Evolutionary conservation across 2,113 vertebrate genomes (phyloP), one percentile per base, ranked within the genome.

Genomic region (Notarius quadriscutis): DNA sequence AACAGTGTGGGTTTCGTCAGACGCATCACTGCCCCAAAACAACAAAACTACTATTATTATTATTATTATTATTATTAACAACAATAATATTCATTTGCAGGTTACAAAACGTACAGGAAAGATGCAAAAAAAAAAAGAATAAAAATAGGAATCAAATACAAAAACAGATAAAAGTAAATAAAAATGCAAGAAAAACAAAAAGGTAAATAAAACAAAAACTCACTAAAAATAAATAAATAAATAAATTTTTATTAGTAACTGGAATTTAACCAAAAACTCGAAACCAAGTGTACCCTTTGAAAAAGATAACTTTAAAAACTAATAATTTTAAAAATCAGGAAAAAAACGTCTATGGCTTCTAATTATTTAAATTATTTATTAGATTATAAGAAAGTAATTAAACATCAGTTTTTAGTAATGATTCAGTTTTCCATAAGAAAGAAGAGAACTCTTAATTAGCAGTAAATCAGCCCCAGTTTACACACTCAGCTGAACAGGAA

Each of bases 1-100:
- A 99, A 99, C 81, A 99, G 96, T 3, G 98, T 99, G 50, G 98
- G 98, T 90, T 99, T 99, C 8, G 98, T 99, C 88, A 99, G 93
- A 77, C 98, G 95, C 98, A 99, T 99, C 93, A 99, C 98, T 99
- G 88, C 10, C 2, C 1, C 2, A n/a, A 65, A 11, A 65, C 10
- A 65, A 65, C 4, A n/a, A 41, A 3, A 41, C 41, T 34, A 34
- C 3, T 41, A 41, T 2, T 41, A 41, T 4, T 30, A 1, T 30
- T 30, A 30, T 1, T 30, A 30, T 30, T 41, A 41, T 4, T 41
- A 41, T 4, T 41, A 41, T 20, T 22, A n/a, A n/a, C n/a, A 18
- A 60, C 18, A 18, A 60, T 60, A 5, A 5, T 60, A 18, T 58
- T 17, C 5, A 18, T 15, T 1, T 14, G 17, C 20, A 27, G 30